phyloP scores from a whole-genome alignment of 2,888 invertebrate species.

The Cacoxenus indagator region DNA sequence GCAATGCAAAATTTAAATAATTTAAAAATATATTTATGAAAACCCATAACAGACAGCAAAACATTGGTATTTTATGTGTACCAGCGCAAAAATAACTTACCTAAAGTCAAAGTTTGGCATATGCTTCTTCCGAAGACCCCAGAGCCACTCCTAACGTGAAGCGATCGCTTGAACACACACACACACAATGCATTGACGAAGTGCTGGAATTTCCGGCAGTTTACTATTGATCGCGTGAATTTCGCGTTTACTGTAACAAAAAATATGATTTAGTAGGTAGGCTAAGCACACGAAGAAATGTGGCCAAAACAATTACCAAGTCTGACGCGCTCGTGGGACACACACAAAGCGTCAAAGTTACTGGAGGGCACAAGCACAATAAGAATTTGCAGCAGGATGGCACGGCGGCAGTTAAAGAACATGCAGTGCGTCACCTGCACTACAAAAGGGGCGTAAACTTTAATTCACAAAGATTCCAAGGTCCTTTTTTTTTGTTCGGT shows the following conservation, averaged over 20 bases:
- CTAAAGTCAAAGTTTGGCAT: background rate
- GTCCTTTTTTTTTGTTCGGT: no score
- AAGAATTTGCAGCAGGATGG: background rate
- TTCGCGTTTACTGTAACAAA: background rate
- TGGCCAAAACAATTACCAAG: constrained; percentile 4
- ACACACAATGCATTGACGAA: background rate
- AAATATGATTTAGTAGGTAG: no score
- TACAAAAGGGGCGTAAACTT: no score
- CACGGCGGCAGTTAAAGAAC: no score
- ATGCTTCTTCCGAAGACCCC: background rate
- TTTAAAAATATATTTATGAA: constrained; percentile 29
- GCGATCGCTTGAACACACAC: background rate
- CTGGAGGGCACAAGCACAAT: background rate
- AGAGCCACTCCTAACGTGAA: background rate
- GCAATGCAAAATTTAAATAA: constrained; percentile 33
- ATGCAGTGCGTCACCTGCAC: constrained; percentile 5
- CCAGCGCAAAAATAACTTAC: constrained; percentile 16
- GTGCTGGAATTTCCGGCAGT: background rate
- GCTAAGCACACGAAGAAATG: background rate
- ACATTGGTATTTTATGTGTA: background rate
- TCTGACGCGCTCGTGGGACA: background rate
- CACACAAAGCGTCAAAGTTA: background rate
- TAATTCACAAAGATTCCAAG: no score
- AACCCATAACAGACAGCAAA: background rate
- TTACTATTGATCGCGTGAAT: background rate